These are phyloP conservation scores for Prionailurus viverrinus DNA, from an alignment of 2,113 vertebrate genomes.

Conservation along the genomic window DNA sequence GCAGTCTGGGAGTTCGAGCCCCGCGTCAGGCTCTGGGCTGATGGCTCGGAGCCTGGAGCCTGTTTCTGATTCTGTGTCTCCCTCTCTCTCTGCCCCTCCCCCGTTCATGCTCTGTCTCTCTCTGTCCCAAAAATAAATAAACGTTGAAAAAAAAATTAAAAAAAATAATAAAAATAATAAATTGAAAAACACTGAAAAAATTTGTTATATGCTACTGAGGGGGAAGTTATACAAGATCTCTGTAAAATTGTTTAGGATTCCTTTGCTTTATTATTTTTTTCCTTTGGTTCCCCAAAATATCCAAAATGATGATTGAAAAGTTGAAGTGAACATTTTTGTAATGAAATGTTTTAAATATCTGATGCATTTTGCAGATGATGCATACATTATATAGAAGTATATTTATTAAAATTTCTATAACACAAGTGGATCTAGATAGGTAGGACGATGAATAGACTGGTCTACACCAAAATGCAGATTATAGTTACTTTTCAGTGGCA, in stretches of 20 bases:
- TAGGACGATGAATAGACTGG: not conserved
- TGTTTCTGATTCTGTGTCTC: too few species aligned
- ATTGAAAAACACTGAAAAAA: not conserved
- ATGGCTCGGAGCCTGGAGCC: too few species aligned
- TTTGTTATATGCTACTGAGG: not conserved
- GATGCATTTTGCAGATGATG: not conserved
- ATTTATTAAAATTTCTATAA: constrained; percentile 35
- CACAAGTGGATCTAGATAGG: not conserved
- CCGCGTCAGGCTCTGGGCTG: too few species aligned
- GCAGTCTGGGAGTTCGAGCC: too few species aligned
- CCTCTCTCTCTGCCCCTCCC: too few species aligned
- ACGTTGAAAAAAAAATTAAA: too few species aligned
- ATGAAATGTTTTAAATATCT: constrained; percentile 19
- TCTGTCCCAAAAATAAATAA: too few species aligned
- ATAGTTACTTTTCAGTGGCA: not conserved
- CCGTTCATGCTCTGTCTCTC: too few species aligned
- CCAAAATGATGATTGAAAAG: not conserved
- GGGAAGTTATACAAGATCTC: not conserved
- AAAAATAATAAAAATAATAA: too few species aligned
- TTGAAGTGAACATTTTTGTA: not conserved
- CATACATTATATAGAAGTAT: not conserved
- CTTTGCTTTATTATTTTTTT: not conserved
- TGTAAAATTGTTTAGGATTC: not conserved
- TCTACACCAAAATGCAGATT: not conserved
- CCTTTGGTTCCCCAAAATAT: not conserved